Evolutionary conservation across 2,113 vertebrate genomes (phyloP), one percentile per base, ranked within the genome.

Genomic region (Gallinago jamesoni): DNA sequence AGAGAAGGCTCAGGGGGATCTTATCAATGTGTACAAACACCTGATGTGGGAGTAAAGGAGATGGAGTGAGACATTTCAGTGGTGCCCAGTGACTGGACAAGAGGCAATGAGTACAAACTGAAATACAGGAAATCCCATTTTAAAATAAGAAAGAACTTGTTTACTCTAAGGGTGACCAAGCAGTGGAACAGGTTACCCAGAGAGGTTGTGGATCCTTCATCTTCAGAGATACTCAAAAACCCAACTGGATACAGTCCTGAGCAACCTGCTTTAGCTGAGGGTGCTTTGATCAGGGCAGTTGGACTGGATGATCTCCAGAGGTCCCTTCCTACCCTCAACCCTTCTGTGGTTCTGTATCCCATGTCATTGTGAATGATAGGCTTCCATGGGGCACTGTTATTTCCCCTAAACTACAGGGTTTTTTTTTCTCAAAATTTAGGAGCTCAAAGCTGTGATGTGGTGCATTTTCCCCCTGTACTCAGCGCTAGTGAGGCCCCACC

Each of bases 321-420:
- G 18, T 69, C 15, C 22, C n/a, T 60, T 83, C 47, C 53, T 67
- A 50, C 31, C 17, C 18, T 91, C 35, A 83, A 3, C 23, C 27
- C 8, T 73, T 62, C 59, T 39, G 31, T 56, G 23, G 7, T 79
- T 69, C 56, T 68, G 4, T 56, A 8, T 50, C 23, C 17, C 1
- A 0, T 35, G 10, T 78, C 5, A 1, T 41, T 6, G 1, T 62
- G 59, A 56, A 62, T 37, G 14, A 37, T 24, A 35, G 17, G 24
- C 15, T 84, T 87, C 66, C 35, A 12, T 20, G 17, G 13, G 31
- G 8, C 35, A 43, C 23, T 37, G 9, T 15, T 45, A 27, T 55
- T 62, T 23, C 31, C 59, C 48, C 31, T 63, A 23, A 87, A 50
- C 7, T 52, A 14, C 33, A 41, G 25, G 15, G 31, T 53, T 6